Base-by-base conservation (phyloP, 2,113 vertebrate genomes). In the Vanacampus margaritifer region DNA sequence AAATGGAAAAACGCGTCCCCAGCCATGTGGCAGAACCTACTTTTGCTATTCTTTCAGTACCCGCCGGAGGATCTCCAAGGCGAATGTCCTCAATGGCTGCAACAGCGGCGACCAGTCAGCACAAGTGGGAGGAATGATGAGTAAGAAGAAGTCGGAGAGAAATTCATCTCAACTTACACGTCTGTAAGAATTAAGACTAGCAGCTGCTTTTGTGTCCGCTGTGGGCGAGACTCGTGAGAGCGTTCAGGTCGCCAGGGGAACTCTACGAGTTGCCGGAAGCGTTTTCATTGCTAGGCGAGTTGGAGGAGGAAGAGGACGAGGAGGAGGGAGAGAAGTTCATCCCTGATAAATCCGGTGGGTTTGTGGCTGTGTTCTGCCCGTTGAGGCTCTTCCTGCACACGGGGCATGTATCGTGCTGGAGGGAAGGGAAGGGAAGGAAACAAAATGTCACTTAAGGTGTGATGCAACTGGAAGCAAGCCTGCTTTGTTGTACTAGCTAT, bases 331-430 rank as follows among this genome's bases (percentile, higher is more conserved):
- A 96, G 87, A 97, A 98, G 89, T 92, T 95, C 85, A 97, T 95
- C 64, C 93, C 93, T 4, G 93, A 93, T 87, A 98, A 91, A 84
- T 93, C 96, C 0, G 95, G 97, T 45, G 95, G 95, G 79, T 99
- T 95, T 50, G 94, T 98, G 87, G 97, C 96, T 16, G 97, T 98
- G 90, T 99, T 98, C 90, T 98, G 95, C 79, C 97, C 97, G 0
- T 94, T 98, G 75, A 99, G 91, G 81, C 96, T 99, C 89, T 98
- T 98, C 83, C 97, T 92, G 91, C 97, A 98, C 75, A 99, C 97
- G 0, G 97, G 97, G 90, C 97, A 99, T 5, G 96, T 96, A 86
- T 99, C 97, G 2, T 99, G 97, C 96, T 99, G 73, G 23, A 9
- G 81, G 51, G 36, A n/a, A 45, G 26, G 24, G 6, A 45, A 35